Conservation (phyloP, 1,140 invertebrate species). For the Polypedilum pembai region DNA sequence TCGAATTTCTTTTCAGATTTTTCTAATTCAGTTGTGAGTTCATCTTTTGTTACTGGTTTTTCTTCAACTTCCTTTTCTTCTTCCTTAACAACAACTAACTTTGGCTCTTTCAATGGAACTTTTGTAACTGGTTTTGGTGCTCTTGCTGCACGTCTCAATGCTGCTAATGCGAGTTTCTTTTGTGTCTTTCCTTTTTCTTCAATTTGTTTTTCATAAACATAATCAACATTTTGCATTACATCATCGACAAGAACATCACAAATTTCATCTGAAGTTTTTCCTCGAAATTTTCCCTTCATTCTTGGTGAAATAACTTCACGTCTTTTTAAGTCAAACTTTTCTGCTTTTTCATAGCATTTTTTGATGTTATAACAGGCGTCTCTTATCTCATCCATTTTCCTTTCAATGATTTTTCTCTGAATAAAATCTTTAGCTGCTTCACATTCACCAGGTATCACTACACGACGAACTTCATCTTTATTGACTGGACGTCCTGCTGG, state of each 20-base stretch:
- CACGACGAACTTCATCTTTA: not conserved
- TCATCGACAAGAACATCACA: constrained; percentile 1
- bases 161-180: not conserved
- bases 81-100: not conserved
- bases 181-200: constrained; percentile 23
- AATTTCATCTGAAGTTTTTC: constrained; percentile 21
- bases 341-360: constrained; percentile 1
- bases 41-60: not conserved
- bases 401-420: not conserved
- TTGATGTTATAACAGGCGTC: not conserved
- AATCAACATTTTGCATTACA: constrained; percentile 28
- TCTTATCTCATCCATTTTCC: constrained; percentile 21
- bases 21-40: not conserved
- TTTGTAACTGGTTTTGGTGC: not conserved
- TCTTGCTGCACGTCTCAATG: not conserved
- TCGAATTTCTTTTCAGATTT: not conserved
- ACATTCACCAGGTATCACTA: not conserved
- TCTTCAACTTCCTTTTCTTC: not conserved
- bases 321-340: constrained; percentile 26
- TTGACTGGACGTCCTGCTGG: not conserved
- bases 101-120: not conserved
- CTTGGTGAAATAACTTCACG: constrained; percentile 18
- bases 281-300: not conserved
- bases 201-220: constrained; percentile 6
- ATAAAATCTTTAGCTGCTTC: constrained; percentile 23